A percentile compares a stretch with the other conserved stretches of the same genome.
These are phyloP conservation scores for Labeo catla DNA, from an alignment of 2,113 vertebrate species.

Conservation along the genomic window DNA sequence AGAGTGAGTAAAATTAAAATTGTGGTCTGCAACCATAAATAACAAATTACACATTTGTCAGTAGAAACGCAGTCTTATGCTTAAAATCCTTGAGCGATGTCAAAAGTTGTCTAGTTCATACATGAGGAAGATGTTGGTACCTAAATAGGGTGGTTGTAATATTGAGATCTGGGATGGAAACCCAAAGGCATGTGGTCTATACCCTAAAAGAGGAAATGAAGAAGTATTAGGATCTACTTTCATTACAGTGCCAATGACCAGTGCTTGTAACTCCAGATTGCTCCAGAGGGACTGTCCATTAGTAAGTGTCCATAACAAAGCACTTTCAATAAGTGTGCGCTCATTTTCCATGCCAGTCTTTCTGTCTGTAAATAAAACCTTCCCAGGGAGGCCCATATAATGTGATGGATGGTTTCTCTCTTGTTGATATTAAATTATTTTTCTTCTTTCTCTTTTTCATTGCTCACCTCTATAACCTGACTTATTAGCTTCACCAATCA, in stretches of 20 bases:
- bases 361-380: constrained; percentile 7
- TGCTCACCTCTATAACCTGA: neutral
- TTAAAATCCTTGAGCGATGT: neutral
- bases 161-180: neutral
- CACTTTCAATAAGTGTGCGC: neutral
- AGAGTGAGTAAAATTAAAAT: neutral
- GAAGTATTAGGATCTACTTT: neutral
- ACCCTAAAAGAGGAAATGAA: neutral
- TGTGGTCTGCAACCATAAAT: neutral
- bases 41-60: neutral
- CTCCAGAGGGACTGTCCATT: neutral
- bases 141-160: neutral
- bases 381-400: neutral
- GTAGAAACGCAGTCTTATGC: neutral
- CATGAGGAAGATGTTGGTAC: neutral
- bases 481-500: constrained; percentile 1
- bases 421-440: neutral
- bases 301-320: constrained; percentile 4
- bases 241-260: neutral
- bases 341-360: neutral
- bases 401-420: neutral
- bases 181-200: neutral
- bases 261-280: neutral
- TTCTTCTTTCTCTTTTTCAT: neutral
- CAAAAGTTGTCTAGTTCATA: neutral